Base-by-base conservation (phyloP, 2,113 vertebrate species). In the Propithecus coquereli region DNA sequence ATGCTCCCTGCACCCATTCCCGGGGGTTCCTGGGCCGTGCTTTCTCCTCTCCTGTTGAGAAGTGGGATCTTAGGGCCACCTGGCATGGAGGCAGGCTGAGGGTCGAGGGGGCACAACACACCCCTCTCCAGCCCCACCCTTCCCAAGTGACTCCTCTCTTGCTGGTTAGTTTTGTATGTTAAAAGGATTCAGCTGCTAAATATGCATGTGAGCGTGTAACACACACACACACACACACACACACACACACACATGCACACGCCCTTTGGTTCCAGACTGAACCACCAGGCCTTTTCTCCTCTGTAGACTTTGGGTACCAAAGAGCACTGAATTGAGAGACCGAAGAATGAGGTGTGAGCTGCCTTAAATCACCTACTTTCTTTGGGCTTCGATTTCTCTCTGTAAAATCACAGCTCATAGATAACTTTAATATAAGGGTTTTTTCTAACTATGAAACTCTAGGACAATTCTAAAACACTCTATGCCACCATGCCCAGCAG, bases 1-100 rank as follows among this genome's bases (percentile, higher is more conserved):
- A 5, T 0, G 2, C 3, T 34, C 8, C 30, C n/a, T 6, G 40
- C 25, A 1, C 12, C 43, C 11, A 34, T 27, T 25, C 14, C 27
- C 2, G 0, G 59, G 80, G 32, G 9, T 23, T 30, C 20, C 40
- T 5, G 3, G 18, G 65, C 66, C 83, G 40, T 9, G 50, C 23
- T 16, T 11, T 52, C 65, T 74, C 7, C 52, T 25, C 43, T 23
- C 9, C 25, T 32, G 50, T 14, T 17, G 54, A 61, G n/a, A 37
- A 50, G 22, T 0, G 13, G 77, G 45, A 18, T 14, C 3, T 27
- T 54, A 11, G n/a, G 79, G 70, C 37, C 59, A 47, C 59, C 59
- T 59, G 47, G 45, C 59, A 7, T 0, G 18, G 32, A 17, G 25
- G 14, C 18, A 6, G 22, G 81, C 47, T 25, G 27, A 52, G 43